Base-by-base conservation (phyloP, 2,797 vertebrate genomes). In the Cygnus olor region DNA sequence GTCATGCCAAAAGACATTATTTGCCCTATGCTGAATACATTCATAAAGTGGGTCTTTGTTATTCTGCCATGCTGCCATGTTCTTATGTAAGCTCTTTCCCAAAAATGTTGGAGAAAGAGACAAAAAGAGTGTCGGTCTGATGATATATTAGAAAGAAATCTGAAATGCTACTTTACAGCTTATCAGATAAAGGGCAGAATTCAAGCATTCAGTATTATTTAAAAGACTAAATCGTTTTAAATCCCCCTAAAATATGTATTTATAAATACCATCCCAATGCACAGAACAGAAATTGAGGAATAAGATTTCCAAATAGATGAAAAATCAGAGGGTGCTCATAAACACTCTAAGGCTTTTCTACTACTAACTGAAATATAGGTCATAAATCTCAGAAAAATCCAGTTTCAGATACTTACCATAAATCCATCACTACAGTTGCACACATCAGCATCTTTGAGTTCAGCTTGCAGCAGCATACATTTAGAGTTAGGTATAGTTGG, bases 391-490 rank as follows among this genome's bases (percentile, higher is more conserved):
- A 63, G 40, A 93, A 80, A 18, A 89, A 89, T 21, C 56, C 77
- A 32, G 70, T 80, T 94, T 86, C 83, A 87, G 73, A 71, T 51
- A 83, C n/a, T 70, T 76, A 57, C 74, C 40, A n/a, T 66, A 91
- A 93, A 86, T 36, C 85, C n/a, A 90, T 92, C 89, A 81, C 36
- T 79, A 21, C 77, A 76, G 70, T 60, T 80, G 54, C 38, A 88
- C 38, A 80, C 80, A 91, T 86, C 91, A 96, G 88, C 91, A 94
- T 64, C 49, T 87, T 77, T 3, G 14, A 86, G 44, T 79, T 85
- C 82, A 82, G 40, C 24, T 76, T 89, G 57, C 66, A 94, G 70
- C 47, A 92, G 60, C 58, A 90, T 60, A 61, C n/a, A 18, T 22
- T 19, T 20, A 44, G 17, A 47, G 20, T 64, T 42, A 36, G 22